These are phyloP conservation scores for Rhabdornis inornatus DNA, from an alignment of 2,113 vertebrate genomes.

Conservation along the genomic window DNA sequence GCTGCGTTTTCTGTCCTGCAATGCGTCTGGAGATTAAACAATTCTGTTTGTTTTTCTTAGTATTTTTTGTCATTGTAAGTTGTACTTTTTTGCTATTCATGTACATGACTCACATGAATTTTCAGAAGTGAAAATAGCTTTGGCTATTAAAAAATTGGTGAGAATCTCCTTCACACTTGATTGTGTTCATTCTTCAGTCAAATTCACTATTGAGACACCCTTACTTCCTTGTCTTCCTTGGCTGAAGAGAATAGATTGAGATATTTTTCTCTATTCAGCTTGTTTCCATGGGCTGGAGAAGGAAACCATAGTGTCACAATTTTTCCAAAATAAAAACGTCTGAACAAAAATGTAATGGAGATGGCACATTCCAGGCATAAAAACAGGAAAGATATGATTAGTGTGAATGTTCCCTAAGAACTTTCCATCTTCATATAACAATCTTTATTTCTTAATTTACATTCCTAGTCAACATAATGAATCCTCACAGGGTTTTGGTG, in stretches of 20 bases:
- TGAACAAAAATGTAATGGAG: neutral
- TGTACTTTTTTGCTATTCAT: neutral
- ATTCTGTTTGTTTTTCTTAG: neutral
- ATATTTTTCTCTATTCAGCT: neutral
- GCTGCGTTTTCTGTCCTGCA: neutral
- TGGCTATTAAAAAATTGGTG: neutral
- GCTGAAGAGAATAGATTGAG: neutral
- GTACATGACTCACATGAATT: neutral
- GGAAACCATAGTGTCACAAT: neutral
- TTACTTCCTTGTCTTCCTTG: neutral
- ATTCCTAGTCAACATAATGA: neutral
- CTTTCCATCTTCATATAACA: neutral
- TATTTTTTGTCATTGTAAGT: neutral
- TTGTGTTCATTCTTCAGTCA: neutral
- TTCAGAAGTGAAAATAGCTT: neutral
- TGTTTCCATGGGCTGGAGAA: neutral
- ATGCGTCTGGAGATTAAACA: neutral
- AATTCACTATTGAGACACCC: neutral
- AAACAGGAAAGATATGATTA: neutral
- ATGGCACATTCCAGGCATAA: neutral
- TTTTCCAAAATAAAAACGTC: slow-evolving; percentile 1
- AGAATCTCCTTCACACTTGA: neutral
- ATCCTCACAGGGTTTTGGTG: neutral
- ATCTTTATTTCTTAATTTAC: neutral
- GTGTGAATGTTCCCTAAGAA: neutral